Evolutionary conservation across 2,113 vertebrate species (phyloP).

Genomic region (Plotosus lineatus): DNA sequence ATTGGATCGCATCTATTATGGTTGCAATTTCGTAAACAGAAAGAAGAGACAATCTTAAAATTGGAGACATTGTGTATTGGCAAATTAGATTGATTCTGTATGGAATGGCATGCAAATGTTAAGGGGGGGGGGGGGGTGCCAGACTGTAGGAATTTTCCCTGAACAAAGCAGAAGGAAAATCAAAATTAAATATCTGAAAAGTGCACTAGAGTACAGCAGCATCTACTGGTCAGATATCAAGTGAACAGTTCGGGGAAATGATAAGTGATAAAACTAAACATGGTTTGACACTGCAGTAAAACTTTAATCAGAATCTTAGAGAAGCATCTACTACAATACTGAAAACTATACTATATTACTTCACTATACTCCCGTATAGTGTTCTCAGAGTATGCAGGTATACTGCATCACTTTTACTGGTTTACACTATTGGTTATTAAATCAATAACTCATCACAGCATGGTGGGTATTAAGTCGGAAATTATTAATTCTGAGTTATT

Average conservation of each 20-base stretch:
- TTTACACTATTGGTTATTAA: neutral
- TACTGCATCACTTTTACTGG: neutral
- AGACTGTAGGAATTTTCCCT: neutral
- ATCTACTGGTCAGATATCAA: constrained; percentile 18
- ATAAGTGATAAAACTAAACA: neutral
- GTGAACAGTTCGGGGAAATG: neutral
- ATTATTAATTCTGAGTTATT: no score
- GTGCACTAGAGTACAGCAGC: constrained; percentile 19
- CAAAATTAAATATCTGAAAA: neutral
- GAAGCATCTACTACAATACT: neutral
- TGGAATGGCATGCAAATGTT: neutral
- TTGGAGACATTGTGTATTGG: neutral
- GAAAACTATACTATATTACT: neutral
- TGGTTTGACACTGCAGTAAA: neutral
- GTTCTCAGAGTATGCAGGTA: neutral
- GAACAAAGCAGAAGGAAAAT: neutral
- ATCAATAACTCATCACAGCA: no score
- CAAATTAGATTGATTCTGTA: neutral
- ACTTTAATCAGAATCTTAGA: neutral
- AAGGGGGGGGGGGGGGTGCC: neutral
- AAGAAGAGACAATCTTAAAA: neutral
- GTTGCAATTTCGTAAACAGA: no score
- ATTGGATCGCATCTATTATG: no score
- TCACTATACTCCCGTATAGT: neutral
- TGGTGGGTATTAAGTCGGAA: no score